Percentiles rank a stretch among this genome's conserved stretches.
Evolutionary conservation across 2,113 vertebrate genomes (phyloP).

Genomic region (Trachemys scripta): DNA sequence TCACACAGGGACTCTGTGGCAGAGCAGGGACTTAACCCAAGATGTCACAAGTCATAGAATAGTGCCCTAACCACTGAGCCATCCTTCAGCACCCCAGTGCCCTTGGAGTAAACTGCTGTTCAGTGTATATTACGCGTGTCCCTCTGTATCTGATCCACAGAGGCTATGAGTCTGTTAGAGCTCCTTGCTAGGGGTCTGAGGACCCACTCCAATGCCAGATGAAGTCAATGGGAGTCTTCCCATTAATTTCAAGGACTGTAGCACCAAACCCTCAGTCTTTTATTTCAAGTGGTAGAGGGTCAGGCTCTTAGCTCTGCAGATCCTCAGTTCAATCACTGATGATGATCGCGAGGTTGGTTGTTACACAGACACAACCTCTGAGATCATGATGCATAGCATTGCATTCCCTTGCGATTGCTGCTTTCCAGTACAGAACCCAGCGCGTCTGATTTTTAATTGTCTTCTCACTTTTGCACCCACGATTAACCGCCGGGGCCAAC

Average conservation of each 20-base stretch:
- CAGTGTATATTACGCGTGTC: background rate
- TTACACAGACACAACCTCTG: background rate
- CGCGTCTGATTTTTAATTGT: background rate
- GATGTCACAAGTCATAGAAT: background rate
- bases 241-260: fast-evolving
- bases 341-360: background rate
- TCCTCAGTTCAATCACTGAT: background rate
- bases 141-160: background rate
- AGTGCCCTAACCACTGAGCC: background rate
- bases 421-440: background rate
- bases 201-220: background rate
- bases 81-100: background rate
- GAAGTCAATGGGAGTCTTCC: fast-evolving
- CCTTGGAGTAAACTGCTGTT: background rate
- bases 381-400: background rate
- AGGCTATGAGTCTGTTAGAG: background rate
- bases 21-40: background rate
- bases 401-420: background rate
- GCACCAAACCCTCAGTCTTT: background rate
- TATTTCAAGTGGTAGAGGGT: background rate
- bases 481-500: background rate
- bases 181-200: background rate
- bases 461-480: background rate
- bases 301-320: background rate
- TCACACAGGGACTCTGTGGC: background rate